These are phyloP conservation scores for Kuschelorhynchus macadamiae DNA, from an alignment of 2,888 invertebrate genomes.

Conservation along the genomic window DNA sequence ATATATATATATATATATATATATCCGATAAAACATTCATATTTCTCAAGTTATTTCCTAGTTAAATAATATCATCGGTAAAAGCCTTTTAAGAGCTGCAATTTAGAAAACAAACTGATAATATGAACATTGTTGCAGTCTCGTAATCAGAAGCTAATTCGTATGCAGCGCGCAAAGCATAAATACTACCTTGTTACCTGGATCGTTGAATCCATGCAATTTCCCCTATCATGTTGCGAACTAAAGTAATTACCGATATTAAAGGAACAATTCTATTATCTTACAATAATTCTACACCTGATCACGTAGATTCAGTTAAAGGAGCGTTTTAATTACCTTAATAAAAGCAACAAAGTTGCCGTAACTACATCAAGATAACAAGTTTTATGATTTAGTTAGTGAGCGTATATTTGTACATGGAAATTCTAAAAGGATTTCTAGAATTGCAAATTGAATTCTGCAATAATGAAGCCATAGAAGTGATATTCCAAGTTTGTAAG, in stretches of 20 bases:
- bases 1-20: too few relatives aligned
- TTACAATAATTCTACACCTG: constrained; percentile 34
- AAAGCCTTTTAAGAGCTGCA: too few relatives aligned
- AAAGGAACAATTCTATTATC: constrained; percentile 36
- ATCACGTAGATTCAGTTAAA: constrained; percentile 31
- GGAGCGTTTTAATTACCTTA: constrained; percentile 17
- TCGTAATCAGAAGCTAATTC: constrained; percentile 2
- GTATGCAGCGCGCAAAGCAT: constrained; percentile 20
- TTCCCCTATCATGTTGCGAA: constrained; percentile 14
- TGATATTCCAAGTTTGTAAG: too few relatives aligned
- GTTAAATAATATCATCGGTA: too few relatives aligned
- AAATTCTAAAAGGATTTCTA: too few relatives aligned
- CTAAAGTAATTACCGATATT: constrained; percentile 33
- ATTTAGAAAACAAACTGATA: too few relatives aligned
- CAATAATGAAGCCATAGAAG: too few relatives aligned
- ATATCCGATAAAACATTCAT: too few relatives aligned
- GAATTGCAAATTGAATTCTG: too few relatives aligned
- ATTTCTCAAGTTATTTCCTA: too few relatives aligned
- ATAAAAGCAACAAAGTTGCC: constrained; percentile 7
- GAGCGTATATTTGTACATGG: too few relatives aligned
- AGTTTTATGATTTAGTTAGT: background rate
- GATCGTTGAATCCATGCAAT: constrained; percentile 31
- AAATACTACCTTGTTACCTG: constrained; percentile 25
- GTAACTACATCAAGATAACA: constrained; percentile 10
- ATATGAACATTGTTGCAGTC: too few relatives aligned